phyloP scores from a whole-genome alignment of 2,797 vertebrate genomes.

The Merluccius polli region DNA sequence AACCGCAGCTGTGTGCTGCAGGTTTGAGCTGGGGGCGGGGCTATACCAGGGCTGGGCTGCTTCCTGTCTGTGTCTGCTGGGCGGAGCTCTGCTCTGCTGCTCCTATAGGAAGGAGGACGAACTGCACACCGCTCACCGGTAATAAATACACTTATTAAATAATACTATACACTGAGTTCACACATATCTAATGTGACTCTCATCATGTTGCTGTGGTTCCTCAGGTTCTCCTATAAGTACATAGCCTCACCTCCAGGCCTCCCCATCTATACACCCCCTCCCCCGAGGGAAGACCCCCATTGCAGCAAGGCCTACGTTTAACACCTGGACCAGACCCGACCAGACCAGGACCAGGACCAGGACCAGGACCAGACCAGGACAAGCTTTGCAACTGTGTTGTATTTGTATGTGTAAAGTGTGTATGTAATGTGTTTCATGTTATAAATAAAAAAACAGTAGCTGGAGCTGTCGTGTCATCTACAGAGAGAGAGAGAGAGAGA shows the following conservation, averaged over 20 bases:
- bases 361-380: too few relatives aligned
- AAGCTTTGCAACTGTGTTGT: too few relatives aligned
- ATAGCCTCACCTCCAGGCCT: background rate
- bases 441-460: background rate
- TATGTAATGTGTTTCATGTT: conserved; percentile 1
- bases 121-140: conserved; percentile 32
- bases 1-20: conserved; percentile 38
- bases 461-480: background rate
- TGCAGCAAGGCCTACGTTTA: background rate
- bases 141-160: background rate
- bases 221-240: conserved; percentile 1
- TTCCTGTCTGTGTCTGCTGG: conserved; percentile 71
- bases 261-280: background rate
- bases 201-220: background rate
- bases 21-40: conserved; percentile 81
- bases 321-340: background rate
- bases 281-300: background rate
- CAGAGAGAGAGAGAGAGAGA: background rate
- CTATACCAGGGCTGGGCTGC: conserved; percentile 84
- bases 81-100: conserved; percentile 77
- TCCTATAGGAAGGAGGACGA: conserved; percentile 60
- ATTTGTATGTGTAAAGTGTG: background rate
- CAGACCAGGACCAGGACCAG: background rate
- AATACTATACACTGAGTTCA: background rate
- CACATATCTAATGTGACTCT: background rate